These are phyloP conservation scores for Merodon equestris DNA, from an alignment of 2,888 invertebrate species.

Conservation along the genomic window DNA sequence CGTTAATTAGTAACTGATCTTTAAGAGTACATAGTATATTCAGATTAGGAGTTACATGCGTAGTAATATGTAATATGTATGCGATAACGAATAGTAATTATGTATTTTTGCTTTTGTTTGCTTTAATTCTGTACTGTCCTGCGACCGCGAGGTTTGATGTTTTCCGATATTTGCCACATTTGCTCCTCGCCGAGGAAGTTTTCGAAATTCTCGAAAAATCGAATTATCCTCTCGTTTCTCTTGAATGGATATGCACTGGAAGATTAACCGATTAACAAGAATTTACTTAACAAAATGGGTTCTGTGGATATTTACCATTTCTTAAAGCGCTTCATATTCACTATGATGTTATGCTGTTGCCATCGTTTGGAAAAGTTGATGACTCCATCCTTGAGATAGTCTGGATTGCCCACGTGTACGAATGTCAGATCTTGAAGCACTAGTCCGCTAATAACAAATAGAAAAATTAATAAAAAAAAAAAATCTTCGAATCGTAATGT, in stretches of 20 bases:
- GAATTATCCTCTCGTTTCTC: slow-evolving; percentile 94
- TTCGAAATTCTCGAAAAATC: slow-evolving; percentile 98
- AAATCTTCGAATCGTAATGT: not conserved
- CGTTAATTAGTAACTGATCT: slow-evolving; percentile 51
- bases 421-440: slow-evolving; percentile 99
- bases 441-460: slow-evolving; percentile 86
- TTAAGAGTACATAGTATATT: slow-evolving; percentile 27
- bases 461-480: slow-evolving; percentile 22
- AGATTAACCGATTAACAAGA: slow-evolving; percentile 69
- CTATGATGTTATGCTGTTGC: slow-evolving; percentile 99
- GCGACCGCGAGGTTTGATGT: slow-evolving; percentile 88
- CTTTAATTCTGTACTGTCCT: slow-evolving; percentile 74
- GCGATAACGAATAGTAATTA: slow-evolving; percentile 10
- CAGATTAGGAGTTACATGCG: slow-evolving; percentile 40
- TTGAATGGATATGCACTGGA: slow-evolving; percentile 94
- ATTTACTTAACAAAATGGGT: not conserved
- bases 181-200: slow-evolving; percentile 97
- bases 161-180: slow-evolving; percentile 99
- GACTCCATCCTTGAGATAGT: slow-evolving; percentile 90
- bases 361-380: slow-evolving; percentile 98
- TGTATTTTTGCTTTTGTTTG: slow-evolving; percentile 45
- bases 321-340: slow-evolving; percentile 98
- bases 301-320: slow-evolving; percentile 88
- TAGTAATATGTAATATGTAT: slow-evolving; percentile 17
- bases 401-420: slow-evolving; percentile 98